These are phyloP conservation scores for Nycticorax nycticorax DNA, from an alignment of 2,113 vertebrate genomes.

Conservation along the genomic window DNA sequence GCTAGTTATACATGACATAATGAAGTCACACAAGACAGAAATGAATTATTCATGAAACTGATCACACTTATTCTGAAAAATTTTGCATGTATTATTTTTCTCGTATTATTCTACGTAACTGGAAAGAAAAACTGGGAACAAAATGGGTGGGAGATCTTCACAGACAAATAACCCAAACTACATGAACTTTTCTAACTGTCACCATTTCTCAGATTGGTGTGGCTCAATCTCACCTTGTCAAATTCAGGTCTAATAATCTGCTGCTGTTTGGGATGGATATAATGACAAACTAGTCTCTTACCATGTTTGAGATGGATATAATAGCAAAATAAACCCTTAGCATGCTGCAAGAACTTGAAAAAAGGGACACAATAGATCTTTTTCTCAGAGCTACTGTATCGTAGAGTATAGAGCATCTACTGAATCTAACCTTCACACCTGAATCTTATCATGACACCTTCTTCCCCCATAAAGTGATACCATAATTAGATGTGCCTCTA, in stretches of 20 bases:
- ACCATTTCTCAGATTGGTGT: neutral
- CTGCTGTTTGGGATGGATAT: neutral
- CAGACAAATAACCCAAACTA: neutral
- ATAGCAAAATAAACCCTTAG: slow-evolving; percentile 25
- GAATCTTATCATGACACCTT: neutral
- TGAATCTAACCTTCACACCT: neutral
- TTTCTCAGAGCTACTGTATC: neutral
- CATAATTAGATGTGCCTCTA: neutral
- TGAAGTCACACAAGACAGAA: slow-evolving; percentile 53
- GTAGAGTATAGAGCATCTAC: neutral
- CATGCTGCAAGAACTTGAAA: neutral
- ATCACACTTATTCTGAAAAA: slow-evolving; percentile 26
- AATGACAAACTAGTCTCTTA: neutral
- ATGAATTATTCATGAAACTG: slow-evolving; percentile 45
- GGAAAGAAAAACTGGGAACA: neutral
- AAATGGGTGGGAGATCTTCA: neutral
- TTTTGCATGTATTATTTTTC: slow-evolving; percentile 11
- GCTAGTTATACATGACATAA: slow-evolving; percentile 62
- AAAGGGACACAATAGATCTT: neutral
- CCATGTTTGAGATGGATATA: neutral
- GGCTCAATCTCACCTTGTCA: neutral
- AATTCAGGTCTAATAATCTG: neutral
- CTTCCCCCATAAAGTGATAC: neutral
- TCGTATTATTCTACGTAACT: neutral
- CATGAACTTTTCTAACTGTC: neutral